A percentile compares a stretch with the other conserved stretches of the same genome.
These are phyloP conservation scores for Epinotia demarniana DNA, from an alignment of 2,888 invertebrate genomes.

Conservation along the genomic window DNA sequence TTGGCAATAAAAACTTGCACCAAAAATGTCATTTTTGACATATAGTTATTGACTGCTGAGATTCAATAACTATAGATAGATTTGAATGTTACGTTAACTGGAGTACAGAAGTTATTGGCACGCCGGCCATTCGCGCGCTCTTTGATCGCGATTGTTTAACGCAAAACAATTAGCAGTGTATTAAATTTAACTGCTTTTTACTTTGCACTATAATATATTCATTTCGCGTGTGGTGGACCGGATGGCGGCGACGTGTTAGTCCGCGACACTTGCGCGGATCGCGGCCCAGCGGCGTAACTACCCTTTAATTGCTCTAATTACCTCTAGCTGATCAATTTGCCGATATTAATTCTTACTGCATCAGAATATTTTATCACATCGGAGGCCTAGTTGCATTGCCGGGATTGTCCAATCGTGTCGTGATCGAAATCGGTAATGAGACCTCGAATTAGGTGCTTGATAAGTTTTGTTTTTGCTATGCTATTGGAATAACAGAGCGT, in stretches of 20 bases:
- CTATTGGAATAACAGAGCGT: neutral
- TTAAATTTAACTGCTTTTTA: slow-evolving; percentile 54
- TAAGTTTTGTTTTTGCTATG: slow-evolving; percentile 4
- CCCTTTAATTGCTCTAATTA: slow-evolving; percentile 71
- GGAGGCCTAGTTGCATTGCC: slow-evolving; percentile 49
- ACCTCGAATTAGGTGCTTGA: slow-evolving; percentile 4
- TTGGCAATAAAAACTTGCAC: too few relatives aligned
- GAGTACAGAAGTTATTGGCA: slow-evolving; percentile 14
- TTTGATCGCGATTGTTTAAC: slow-evolving; percentile 40
- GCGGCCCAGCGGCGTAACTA: slow-evolving; percentile 56
- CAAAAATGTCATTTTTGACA: too few relatives aligned
- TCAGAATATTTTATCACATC: slow-evolving; percentile 62
- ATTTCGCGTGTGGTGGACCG: slow-evolving; percentile 56
- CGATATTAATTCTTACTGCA: slow-evolving; percentile 64
- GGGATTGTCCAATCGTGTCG: slow-evolving; percentile 18
- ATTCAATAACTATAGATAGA: neutral
- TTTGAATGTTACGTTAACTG: neutral
- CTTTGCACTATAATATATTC: slow-evolving; percentile 65
- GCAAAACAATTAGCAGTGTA: slow-evolving; percentile 39
- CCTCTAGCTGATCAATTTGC: slow-evolving; percentile 59
- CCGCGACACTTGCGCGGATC: slow-evolving; percentile 51
- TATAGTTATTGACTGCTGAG: too few relatives aligned
- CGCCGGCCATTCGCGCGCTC: slow-evolving; percentile 17
- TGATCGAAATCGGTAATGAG: slow-evolving; percentile 26
- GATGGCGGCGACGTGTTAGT: slow-evolving; percentile 60